These are phyloP conservation scores for Campoletis raptor DNA, from an alignment of 2,888 invertebrate species.

Conservation along the genomic window DNA sequence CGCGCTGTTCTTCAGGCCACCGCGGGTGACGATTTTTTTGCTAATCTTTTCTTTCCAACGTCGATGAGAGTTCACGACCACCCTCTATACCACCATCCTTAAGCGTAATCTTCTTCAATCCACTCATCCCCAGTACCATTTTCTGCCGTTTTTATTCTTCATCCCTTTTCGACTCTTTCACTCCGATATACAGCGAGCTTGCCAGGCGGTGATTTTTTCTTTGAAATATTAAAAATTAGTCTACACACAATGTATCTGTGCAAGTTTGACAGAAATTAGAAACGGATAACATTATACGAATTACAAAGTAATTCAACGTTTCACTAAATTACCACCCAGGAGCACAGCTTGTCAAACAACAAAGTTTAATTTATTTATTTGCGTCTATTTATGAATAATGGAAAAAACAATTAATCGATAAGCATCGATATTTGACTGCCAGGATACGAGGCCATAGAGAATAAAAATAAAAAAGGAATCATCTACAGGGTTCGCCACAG, in stretches of 20 bases:
- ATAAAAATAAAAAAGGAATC: conserved; percentile 14
- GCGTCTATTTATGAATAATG: not conserved
- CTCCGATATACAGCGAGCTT: conserved; percentile 5
- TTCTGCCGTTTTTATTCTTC: not conserved
- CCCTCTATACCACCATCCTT: conserved; percentile 58
- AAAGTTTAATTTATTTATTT: not conserved
- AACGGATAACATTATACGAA: not conserved
- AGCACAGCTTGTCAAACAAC: not conserved
- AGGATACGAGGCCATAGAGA: conserved; percentile 19
- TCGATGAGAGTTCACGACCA: conserved; percentile 54
- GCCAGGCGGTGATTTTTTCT: not conserved
- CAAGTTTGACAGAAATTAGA: not conserved
- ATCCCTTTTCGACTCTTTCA: conserved; percentile 17
- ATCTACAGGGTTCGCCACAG: not conserved
- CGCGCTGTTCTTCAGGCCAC: conserved; percentile 38
- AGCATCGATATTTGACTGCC: conserved; percentile 30
- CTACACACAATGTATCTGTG: not conserved
- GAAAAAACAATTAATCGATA: conserved; percentile 44
- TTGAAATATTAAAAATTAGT: not conserved
- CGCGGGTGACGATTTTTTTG: conserved; percentile 58
- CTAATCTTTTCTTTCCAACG: conserved; percentile 60
- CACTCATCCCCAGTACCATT: not conserved
- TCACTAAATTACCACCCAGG: not conserved
- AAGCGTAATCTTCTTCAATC: conserved; percentile 42
- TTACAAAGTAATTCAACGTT: not conserved